Base-by-base conservation (phyloP, 2,797 vertebrate species). In the Muscicapa striata region DNA sequence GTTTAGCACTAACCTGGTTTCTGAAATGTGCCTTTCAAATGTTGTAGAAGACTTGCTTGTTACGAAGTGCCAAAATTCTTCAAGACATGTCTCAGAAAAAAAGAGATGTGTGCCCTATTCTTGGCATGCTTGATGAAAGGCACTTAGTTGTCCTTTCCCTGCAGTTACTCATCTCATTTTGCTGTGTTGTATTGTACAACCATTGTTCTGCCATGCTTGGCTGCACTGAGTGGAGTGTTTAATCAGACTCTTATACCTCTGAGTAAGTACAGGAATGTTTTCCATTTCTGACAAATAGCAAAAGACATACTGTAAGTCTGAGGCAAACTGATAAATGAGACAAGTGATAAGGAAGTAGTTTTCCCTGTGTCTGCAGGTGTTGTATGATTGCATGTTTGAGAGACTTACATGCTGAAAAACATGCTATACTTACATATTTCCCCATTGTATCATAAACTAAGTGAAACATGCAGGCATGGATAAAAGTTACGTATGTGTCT, bases 191-290 rank as follows among this genome's bases (percentile, higher is more conserved):
- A 3, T 41, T 79, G 51, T 46, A 18, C 12, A 77, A 52, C 45
- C 1, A 0, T 41, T 74, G 8, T 61, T 83, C 36, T 85, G 52
- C 52, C 29, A 15, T 9, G 10, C 48, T 11, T 0, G 3, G 20
- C 51, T 85, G 57, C 36, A 63, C n/a, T 58, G 38, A 89, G 41
- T n/a, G 26, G 34, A 67, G 20, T 48, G 20, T 84, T 89, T 84
- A 63, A 57, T 77, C 34, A 82, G 24, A 22, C 40, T 51, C 9
- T 5, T 81, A 13, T 0, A 22, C 11, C 45, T 62, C 29, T 57
- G 23, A 82, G 10, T 66, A 62, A 79, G 40, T 75, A 38, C 36
- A 68, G 30, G 49, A 72, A n/a, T 40, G 19, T 48, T 90, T 87
- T 86, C 11, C 26, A 12, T 79, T 41, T 81, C 40, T 61, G 61